These are phyloP conservation scores for Gastracanthus pulcherrimus DNA, from an alignment of 2,888 invertebrate species.

Conservation along the genomic window DNA sequence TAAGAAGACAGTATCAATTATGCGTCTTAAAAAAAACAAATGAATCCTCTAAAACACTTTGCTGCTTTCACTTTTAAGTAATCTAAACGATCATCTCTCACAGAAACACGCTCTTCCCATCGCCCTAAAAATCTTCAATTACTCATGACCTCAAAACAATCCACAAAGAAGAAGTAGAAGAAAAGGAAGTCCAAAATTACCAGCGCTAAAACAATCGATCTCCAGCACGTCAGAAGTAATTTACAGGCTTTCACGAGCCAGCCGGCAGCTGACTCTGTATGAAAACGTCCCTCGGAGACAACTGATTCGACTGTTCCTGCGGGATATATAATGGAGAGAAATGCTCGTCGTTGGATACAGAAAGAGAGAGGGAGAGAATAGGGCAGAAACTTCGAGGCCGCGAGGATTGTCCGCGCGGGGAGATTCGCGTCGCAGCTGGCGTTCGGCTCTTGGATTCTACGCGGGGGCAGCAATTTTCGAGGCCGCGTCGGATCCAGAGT, in stretches of 20 bases:
- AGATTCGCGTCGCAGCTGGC: not conserved
- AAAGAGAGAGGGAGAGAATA: not conserved
- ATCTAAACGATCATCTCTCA: not conserved
- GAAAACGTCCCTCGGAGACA: not conserved
- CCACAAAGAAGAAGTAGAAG: too few species aligned
- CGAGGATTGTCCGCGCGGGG: not conserved
- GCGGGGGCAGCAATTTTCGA: slow-evolving; percentile 43
- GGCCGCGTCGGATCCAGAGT: slow-evolving; percentile 14
- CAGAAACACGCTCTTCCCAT: not conserved
- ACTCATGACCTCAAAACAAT: not conserved
- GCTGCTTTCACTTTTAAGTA: not conserved
- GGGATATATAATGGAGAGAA: slow-evolving; percentile 24
- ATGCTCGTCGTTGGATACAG: not conserved
- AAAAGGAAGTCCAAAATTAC: not conserved
- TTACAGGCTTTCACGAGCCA: not conserved
- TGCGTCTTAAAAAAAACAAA: not conserved
- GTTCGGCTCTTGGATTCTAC: slow-evolving; percentile 18
- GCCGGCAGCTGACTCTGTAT: not conserved
- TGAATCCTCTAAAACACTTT: not conserved
- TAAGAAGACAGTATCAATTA: not conserved
- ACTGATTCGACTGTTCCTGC: not conserved
- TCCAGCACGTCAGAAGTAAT: not conserved
- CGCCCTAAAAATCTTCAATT: not conserved
- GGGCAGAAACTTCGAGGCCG: not conserved
- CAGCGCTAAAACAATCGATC: not conserved